These are phyloP conservation scores for Electrophaes corylata DNA, from an alignment of 2,888 invertebrate species.

Conservation along the genomic window DNA sequence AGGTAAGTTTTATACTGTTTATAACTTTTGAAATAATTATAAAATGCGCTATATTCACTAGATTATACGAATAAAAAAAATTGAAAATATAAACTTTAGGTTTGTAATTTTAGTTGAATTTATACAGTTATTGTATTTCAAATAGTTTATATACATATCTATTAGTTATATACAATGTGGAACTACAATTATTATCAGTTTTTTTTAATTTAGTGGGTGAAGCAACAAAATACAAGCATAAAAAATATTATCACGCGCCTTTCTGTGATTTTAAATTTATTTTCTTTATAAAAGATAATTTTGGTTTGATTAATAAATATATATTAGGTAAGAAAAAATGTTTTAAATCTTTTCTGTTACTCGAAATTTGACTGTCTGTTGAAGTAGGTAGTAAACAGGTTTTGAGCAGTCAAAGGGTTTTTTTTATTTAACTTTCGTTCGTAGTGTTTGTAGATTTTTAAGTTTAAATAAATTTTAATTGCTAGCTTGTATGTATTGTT, in stretches of 20 bases:
- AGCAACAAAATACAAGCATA: slow-evolving; percentile 6
- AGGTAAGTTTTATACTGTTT: slow-evolving; percentile 18
- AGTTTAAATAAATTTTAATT: slow-evolving; percentile 29
- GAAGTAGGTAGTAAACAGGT: not conserved
- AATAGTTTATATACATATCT: not conserved
- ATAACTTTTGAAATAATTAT: not conserved
- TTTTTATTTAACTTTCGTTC: slow-evolving; percentile 23
- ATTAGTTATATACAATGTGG: not conserved
- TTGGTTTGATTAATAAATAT: slow-evolving; percentile 25
- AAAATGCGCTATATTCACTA: not conserved
- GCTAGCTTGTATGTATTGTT: slow-evolving; percentile 15
- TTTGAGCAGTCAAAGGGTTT: slow-evolving; percentile 8
- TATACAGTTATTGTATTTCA: not conserved
- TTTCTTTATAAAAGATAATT: slow-evolving; percentile 22
- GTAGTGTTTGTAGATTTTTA: slow-evolving; percentile 33
- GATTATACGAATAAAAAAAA: not conserved
- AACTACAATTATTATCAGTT: not conserved
- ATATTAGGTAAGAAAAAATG: slow-evolving; percentile 22
- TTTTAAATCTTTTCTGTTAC: slow-evolving; percentile 22
- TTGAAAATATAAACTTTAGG: not conserved
- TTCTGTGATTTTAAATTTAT: slow-evolving; percentile 32
- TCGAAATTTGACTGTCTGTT: not conserved
- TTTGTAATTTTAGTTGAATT: not conserved
- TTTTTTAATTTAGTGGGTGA: not conserved
- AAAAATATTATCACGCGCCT: slow-evolving; percentile 26